Evolutionary conservation across 2,888 invertebrate species (phyloP), one percentile per base, ranked within the genome.

Genomic region (Empis stercorea): DNA sequence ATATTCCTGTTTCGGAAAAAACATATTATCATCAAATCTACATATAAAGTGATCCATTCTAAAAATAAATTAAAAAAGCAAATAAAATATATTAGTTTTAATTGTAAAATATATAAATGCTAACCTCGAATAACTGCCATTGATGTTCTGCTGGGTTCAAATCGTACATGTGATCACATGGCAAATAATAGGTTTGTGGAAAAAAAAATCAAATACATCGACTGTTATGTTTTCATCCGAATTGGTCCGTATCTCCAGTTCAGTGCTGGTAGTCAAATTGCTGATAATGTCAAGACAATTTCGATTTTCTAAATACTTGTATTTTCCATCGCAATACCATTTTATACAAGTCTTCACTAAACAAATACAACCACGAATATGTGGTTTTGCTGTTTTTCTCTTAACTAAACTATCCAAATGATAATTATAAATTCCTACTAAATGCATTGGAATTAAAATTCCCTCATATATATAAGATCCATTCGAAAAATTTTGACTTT

Each of bases 361-460:
- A 48, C 63, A 63, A 5, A 59, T 48, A 44, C 64, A 64, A 9
- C 64, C 63, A 5, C 61, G 55, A 3, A 56, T 23, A 49, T 59
- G 58, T 1, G 52, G 56, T 4, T 56, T 46, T 3, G 59, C 63
- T 20, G 60, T 0, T 49, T 56, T 41, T 57, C 55, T 0, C 59
- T 61, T 60, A 42, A 61, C 56, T 6, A 63, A 58, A 48, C 59
- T 54, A 46, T 64, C 56, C 6, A 63, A 58, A 48, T 59, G 54
- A 46, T 64, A 57, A 37, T 57, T 44, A 14, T 54, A 61, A 2
- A 10, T n/a, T 11, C 50, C 58, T 14, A 55, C 54, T 20, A 52
- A 47, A 0, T 55, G 43, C 0, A 46, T 16, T 1, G 59, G 56
- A 46, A 64, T 57, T 16, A 57, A 11, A 1, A 63, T 11, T 6